Percentiles rank a stretch among this genome's conserved stretches.
phyloP scores from a whole-genome alignment of 2,888 invertebrate species.

The Mythimna lalbum region DNA sequence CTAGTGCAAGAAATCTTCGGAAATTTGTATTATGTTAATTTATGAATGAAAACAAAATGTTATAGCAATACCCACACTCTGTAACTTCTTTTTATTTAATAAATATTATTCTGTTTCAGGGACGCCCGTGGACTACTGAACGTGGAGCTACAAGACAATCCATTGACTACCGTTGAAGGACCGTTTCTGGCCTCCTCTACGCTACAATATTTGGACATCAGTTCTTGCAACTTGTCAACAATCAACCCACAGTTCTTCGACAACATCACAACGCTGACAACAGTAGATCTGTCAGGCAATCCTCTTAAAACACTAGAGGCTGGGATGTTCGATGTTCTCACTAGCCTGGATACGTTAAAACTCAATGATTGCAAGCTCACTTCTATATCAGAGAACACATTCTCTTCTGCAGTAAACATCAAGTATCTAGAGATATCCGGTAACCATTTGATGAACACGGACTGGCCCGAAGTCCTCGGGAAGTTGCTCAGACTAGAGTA shows the following conservation, averaged over 20 bases:
- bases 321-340: slow-evolving; percentile 91
- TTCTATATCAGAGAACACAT: slow-evolving; percentile 89
- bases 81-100: no score
- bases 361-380: slow-evolving; percentile 92
- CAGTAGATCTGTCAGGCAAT: slow-evolving; percentile 93
- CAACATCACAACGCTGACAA: slow-evolving; percentile 92
- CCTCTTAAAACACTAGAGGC: slow-evolving; percentile 91
- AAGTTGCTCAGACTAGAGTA: slow-evolving; percentile 91
- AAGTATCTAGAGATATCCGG: slow-evolving; percentile 92
- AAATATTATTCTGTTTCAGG: slow-evolving; percentile 86
- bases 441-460: slow-evolving; percentile 89
- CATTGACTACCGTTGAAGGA: slow-evolving; percentile 91
- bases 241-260: slow-evolving; percentile 92
- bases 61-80: no score
- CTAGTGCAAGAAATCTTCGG: no score
- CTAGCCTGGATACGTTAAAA: slow-evolving; percentile 92
- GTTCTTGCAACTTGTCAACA: slow-evolving; percentile 91
- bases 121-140: slow-evolving; percentile 93
- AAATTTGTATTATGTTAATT: no score
- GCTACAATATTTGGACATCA: slow-evolving; percentile 92
- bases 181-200: slow-evolving; percentile 92
- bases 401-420: slow-evolving; percentile 90
- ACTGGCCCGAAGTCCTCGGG: slow-evolving; percentile 92
- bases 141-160: slow-evolving; percentile 93
- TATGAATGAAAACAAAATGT: no score